A percentile compares a stretch with the other conserved stretches of the same genome.
These are phyloP conservation scores for Hyppa rectilinea DNA, from an alignment of 2,888 invertebrate species.

Conservation along the genomic window DNA sequence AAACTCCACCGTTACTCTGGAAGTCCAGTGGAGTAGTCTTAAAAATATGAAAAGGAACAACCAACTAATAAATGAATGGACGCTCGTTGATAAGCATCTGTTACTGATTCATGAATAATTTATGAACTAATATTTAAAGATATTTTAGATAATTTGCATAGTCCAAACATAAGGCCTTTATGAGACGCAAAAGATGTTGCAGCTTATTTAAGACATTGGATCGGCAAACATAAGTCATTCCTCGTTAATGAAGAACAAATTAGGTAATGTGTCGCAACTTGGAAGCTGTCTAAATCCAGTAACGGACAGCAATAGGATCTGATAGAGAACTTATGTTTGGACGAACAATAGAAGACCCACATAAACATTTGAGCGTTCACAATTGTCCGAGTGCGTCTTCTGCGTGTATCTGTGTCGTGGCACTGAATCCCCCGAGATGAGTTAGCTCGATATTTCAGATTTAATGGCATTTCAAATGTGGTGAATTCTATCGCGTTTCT, in stretches of 20 bases:
- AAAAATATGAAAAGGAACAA: neutral
- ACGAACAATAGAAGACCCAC: neutral
- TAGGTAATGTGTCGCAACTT: neutral
- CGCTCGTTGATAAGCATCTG: too few relatives aligned
- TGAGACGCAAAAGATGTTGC: neutral
- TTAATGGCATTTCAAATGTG: slow-evolving; percentile 54
- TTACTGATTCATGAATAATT: too few relatives aligned
- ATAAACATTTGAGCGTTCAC: neutral
- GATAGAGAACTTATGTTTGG: neutral
- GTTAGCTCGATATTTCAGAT: slow-evolving; percentile 33
- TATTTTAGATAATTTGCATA: neutral
- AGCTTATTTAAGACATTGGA: neutral
- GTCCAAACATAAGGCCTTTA: too few relatives aligned
- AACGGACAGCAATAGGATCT: too few relatives aligned
- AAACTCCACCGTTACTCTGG: too few relatives aligned
- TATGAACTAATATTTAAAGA: neutral
- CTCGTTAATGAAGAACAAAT: neutral
- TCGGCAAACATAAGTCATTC: neutral
- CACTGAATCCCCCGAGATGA: slow-evolving; percentile 27
- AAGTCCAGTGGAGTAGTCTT: too few relatives aligned
- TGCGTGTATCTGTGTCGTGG: neutral
- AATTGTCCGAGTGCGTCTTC: neutral
- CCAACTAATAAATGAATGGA: neutral
- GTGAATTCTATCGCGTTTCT: slow-evolving; percentile 33
- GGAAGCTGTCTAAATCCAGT: neutral